Base-by-base conservation (phyloP, 2,888 invertebrate genomes). In the Andrena dorsata region DNA sequence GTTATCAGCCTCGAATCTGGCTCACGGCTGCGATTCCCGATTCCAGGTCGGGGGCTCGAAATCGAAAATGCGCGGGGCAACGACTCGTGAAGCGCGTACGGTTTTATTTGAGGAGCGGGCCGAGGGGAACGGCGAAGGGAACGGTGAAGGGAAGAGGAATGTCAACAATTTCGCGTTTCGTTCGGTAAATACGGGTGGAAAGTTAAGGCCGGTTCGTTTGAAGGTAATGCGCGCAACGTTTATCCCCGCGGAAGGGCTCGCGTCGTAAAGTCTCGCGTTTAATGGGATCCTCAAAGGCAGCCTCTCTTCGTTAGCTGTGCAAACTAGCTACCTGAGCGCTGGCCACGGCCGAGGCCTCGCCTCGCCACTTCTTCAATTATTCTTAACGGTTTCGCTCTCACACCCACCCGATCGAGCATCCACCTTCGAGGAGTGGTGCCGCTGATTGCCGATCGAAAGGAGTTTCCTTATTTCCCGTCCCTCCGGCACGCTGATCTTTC, bases 331-430 rank as follows among this genome's bases (percentile, higher is more conserved):
- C 60, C 47, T 76, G 72, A 63, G 75, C 76, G 41, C 35, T 49
- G 53, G 35, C 56, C 30, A 20, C 51, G 35, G 13, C 41, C 4
- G 16, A 30, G 23, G 53, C 56, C 51, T 68, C 61, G 51, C 76
- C 76, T 30, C 35, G 63, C 63, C 23, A 72, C 81, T 83, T 82
- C 79, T 85, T 80, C 69, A 83, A 85, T 87, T 80, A 87, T 87
- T 65, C 80, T 80, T 77, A 77, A 80, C 80, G 77, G 86, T 85
- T 86, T 77, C 83, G 81, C 82, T 88, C 88, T 86, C 86, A 88
- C 88, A 88, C 88, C 88, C 88, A 88, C 87, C 76, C 65, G 75
- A 71, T 65, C 70, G 76, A 61, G 56, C 76, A 71, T 72, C 77
- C 47, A 78, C 66, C 80, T 82, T 80, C 69, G 85, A 80, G 85